Percentiles rank a stretch among this genome's conserved stretches.
phyloP scores from a whole-genome alignment of 2,888 invertebrate species.

The Himalopsyche anomala region DNA sequence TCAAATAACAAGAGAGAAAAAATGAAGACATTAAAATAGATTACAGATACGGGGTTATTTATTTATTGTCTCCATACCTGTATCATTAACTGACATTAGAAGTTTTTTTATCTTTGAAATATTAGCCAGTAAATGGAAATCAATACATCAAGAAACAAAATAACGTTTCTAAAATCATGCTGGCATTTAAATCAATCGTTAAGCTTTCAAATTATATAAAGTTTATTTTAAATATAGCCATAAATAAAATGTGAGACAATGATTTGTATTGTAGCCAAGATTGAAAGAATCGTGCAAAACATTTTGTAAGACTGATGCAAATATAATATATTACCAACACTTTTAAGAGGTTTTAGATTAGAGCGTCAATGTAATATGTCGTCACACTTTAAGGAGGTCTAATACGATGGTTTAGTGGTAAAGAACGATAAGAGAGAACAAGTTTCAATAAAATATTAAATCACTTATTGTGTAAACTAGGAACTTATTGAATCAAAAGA shows the following conservation, averaged over 20 bases:
- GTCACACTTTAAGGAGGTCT: no score
- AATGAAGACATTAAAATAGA: conserved; percentile 64
- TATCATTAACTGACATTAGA: conserved; percentile 30
- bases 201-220: conserved; percentile 17
- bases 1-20: conserved; percentile 59
- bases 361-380: no score
- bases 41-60: conserved; percentile 55
- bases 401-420: no score
- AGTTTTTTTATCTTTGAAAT: conserved; percentile 18
- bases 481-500: no score
- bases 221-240: neutral
- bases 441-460: no score
- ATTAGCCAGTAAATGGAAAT: conserved; percentile 4
- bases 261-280: neutral
- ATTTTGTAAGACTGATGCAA: no score
- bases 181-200: conserved; percentile 27
- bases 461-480: no score
- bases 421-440: no score
- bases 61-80: conserved; percentile 42
- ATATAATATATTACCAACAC: no score
- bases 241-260: neutral
- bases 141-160: conserved; percentile 11
- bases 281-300: neutral
- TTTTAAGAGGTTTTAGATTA: no score
- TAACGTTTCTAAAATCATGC: neutral